Conservation (phyloP, 2,797 vertebrate genomes). For the Cetoscarus ocellatus region DNA sequence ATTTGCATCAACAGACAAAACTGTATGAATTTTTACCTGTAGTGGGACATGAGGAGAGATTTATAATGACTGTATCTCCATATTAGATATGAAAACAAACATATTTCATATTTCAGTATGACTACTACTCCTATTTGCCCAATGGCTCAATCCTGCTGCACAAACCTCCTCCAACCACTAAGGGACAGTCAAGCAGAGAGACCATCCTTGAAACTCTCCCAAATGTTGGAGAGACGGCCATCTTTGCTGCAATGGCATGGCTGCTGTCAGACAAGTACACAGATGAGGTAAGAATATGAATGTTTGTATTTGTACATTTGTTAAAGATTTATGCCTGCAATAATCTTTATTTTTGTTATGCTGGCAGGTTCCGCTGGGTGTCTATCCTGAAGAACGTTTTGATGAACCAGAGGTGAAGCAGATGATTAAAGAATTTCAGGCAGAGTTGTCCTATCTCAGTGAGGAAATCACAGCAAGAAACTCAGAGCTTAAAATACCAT, state of each 20-base stretch:
- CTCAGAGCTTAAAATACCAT: slow-evolving; percentile 67
- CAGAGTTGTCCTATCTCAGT: slow-evolving; percentile 69
- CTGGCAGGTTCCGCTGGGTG: slow-evolving; percentile 76
- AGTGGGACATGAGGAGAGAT: background rate
- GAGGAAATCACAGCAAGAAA: slow-evolving; percentile 76
- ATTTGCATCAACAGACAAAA: background rate
- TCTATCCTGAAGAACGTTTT: slow-evolving; percentile 78
- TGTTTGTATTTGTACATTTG: no score
- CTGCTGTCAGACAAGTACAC: slow-evolving; percentile 73
- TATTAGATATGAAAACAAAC: background rate
- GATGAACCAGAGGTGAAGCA: slow-evolving; percentile 57
- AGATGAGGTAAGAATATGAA: slow-evolving; percentile 71
- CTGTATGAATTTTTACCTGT: background rate
- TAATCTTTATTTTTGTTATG: background rate
- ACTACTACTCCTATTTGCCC: slow-evolving; percentile 82
- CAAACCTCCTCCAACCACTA: slow-evolving; percentile 79
- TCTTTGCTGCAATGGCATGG: slow-evolving; percentile 49
- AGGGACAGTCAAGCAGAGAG: slow-evolving; percentile 77
- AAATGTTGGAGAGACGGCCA: slow-evolving; percentile 72
- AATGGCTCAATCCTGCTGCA: slow-evolving; percentile 77
- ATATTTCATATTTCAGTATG: slow-evolving; percentile 68
- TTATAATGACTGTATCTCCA: no score
- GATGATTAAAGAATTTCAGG: slow-evolving; percentile 72
- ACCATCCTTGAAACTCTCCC: slow-evolving; percentile 81
- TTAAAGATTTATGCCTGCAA: no score